phyloP scores from a whole-genome alignment of 2,113 vertebrate species.

The Eulemur macaco region DNA sequence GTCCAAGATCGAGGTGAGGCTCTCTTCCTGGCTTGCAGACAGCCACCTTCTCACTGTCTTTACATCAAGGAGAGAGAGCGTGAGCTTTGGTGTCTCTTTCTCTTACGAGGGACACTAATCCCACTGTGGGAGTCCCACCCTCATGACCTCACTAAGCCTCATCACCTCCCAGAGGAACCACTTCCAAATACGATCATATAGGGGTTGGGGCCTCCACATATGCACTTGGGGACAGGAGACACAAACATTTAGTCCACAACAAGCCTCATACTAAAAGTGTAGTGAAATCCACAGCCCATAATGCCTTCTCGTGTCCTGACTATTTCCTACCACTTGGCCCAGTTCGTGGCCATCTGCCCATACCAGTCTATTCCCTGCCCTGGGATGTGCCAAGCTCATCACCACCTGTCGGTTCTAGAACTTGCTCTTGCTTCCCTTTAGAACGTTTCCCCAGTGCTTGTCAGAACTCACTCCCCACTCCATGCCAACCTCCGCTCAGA shows the following conservation, averaged over 20 bases:
- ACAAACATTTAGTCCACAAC: rapidly evolving
- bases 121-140: too few relatives aligned
- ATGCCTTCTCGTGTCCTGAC: not conserved
- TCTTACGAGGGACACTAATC: not conserved
- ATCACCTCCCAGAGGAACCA: not conserved
- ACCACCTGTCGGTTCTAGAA: not conserved
- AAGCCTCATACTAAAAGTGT: rapidly evolving
- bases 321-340: too few relatives aligned
- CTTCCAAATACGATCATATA: not conserved
- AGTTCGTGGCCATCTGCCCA: not conserved
- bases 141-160: not conserved
- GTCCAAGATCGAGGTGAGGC: not conserved
- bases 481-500: not conserved
- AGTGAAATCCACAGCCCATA: not conserved
- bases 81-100: not conserved
- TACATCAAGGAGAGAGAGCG: not conserved
- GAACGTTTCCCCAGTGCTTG: not conserved
- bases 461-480: not conserved
- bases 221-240: rapidly evolving
- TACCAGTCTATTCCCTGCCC: too few relatives aligned
- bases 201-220: not conserved
- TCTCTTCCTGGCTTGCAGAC: not conserved
- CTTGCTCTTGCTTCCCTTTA: not conserved
- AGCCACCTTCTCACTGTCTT: not conserved
- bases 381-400: too few relatives aligned